phyloP scores from a whole-genome alignment of 2,113 vertebrate genomes.

The Oceanodroma tethys region DNA sequence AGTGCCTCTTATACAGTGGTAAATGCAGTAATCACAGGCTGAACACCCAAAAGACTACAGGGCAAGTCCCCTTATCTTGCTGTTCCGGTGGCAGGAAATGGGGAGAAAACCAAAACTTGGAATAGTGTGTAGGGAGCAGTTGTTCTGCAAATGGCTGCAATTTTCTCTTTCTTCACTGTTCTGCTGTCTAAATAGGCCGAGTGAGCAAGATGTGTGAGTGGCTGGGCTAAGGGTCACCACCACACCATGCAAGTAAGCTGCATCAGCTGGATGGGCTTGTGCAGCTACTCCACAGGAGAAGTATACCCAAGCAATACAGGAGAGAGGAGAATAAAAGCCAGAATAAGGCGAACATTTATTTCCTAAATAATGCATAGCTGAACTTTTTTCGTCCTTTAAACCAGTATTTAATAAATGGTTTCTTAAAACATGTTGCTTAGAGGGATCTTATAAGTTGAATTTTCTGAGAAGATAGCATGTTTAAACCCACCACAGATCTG shows the following conservation, averaged over 20 bases:
- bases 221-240: not conserved
- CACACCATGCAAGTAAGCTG: not conserved
- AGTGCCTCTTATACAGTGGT: not conserved
- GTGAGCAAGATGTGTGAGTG: not conserved
- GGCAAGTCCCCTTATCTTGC: not conserved
- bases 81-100: not conserved
- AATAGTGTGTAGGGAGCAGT: not conserved
- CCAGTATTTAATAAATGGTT: not conserved
- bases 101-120: not conserved
- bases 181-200: not conserved
- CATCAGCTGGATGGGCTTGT: not conserved
- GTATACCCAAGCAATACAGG: not conserved
- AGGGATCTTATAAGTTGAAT: not conserved
- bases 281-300: not conserved
- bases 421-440: not conserved
- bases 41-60: not conserved
- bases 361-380: not conserved
- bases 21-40: not conserved
- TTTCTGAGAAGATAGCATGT: not conserved
- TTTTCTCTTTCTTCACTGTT: not conserved
- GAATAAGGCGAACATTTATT: not conserved
- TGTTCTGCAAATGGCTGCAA: not conserved
- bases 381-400: not conserved
- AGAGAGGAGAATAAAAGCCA: not conserved
- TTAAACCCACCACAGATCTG: not conserved